Conservation (phyloP, 1,140 invertebrate species). For the Drosophila bocqueti region DNA sequence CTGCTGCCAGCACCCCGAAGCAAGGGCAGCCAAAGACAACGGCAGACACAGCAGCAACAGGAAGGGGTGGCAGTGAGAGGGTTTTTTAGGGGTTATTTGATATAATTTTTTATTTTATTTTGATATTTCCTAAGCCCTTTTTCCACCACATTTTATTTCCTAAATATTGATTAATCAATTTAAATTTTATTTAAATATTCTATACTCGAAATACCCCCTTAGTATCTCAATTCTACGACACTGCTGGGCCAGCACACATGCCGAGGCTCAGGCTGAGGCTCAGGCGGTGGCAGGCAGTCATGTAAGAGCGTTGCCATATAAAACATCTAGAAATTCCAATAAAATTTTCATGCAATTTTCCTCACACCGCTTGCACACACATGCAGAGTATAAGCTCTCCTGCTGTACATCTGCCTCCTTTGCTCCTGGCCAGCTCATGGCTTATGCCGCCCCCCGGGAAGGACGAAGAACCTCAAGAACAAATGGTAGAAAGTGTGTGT, state of each 20-base stretch:
- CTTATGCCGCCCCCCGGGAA: constrained; percentile 40
- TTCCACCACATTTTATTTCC: neutral
- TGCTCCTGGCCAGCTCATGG: constrained; percentile 42
- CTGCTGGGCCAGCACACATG: constrained; percentile 27
- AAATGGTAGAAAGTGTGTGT: neutral
- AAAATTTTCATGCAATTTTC: constrained; percentile 70
- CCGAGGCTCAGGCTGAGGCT: constrained; percentile 31
- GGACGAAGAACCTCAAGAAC: neutral
- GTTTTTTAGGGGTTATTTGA: neutral
- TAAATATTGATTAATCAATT: neutral
- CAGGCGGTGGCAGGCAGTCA: constrained; percentile 59
- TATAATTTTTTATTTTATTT: neutral
- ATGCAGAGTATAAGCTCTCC: constrained; percentile 43
- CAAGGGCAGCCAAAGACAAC: constrained; percentile 39
- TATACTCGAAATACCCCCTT: neutral
- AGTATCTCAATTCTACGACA: neutral
- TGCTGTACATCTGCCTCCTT: neutral
- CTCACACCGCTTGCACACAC: constrained; percentile 38
- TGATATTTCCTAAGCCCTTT: neutral
- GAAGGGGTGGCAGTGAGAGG: neutral
- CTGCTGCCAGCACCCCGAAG: constrained; percentile 31
- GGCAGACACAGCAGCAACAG: constrained; percentile 1
- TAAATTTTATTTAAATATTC: neutral
- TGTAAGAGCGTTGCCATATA: constrained; percentile 66
- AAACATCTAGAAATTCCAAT: constrained; percentile 70